Evolutionary conservation across 2,113 vertebrate genomes (phyloP), one percentile per base, ranked within the genome.

Genomic region (Perccottus glenii): DNA sequence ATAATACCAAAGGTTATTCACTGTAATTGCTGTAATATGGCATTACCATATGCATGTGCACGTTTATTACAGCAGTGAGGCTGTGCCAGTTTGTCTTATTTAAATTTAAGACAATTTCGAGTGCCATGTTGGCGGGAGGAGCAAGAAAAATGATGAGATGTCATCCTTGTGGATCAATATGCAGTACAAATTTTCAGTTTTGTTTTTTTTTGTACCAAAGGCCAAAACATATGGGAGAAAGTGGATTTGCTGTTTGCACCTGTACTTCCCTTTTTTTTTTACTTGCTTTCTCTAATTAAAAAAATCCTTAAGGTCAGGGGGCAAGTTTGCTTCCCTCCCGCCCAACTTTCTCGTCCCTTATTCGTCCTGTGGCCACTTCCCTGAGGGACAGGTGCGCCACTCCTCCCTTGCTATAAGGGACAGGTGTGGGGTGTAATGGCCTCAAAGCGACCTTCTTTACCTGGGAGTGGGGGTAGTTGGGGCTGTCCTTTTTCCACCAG

Each of bases 381-480:
- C 51, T 51, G 57, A 73, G 78, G 67, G 81, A 82, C 80, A 87
- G 85, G 68, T 85, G 82, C 74, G 66, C 66, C 56, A 53, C 63
- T 70, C 77, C 66, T 73, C 64, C 68, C 64, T 78, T 73, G 75
- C 63, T 36, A 70, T 68, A 77, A 55, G 32, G 74, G 81, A 83
- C 89, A 89, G 89, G 86, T 89, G 85, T 73, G 70, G 45, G 32
- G 61, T 85, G 67, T 15, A 15, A 42, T 84, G 84, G 65, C 88
- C 89, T 70, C 62, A 33, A 62, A 27, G 62, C 60, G 81, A 89
- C 85, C 89, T 86, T 14, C 68, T 11, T 63, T 75, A 79, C 75
- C 77, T 77, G 46, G 38, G 47, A 38, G 19, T 47, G 36, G 67
- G 36, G 56, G 49, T 35, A 49, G 19, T 58, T 33, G 0, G 14